phyloP scores from a whole-genome alignment of 2,113 vertebrate species.

The Chlamydotis undulata region DNA sequence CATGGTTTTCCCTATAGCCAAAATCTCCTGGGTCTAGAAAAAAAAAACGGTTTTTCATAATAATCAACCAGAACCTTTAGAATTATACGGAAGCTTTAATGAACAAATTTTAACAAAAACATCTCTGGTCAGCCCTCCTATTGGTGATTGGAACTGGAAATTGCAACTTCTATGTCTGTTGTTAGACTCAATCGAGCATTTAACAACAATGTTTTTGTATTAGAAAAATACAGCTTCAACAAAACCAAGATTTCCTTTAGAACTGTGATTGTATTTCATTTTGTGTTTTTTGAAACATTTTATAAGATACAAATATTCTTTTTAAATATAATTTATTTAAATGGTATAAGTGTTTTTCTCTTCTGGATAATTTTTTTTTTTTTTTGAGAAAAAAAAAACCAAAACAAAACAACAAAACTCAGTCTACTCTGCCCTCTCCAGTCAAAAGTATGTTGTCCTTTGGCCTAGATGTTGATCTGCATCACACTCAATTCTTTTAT shows the following conservation, averaged over 20 bases:
- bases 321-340: not conserved
- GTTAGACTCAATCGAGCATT: not conserved
- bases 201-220: not conserved
- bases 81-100: not conserved
- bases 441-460: not conserved
- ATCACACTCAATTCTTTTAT: not conserved
- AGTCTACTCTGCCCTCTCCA: not conserved
- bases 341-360: rapidly evolving
- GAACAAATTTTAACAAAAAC: not conserved
- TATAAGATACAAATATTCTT: not conserved
- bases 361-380: not conserved
- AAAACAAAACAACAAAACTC: not conserved
- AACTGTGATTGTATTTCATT: not conserved
- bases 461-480: not conserved
- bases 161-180: not conserved
- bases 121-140: not conserved
- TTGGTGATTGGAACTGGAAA: not conserved
- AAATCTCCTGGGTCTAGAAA: not conserved
- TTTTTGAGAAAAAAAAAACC: not conserved
- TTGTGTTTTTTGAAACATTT: not conserved
- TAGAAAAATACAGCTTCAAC: not conserved
- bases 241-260: not conserved
- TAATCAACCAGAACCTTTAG: not conserved
- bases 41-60: not conserved
- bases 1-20: not conserved